phyloP scores from a whole-genome alignment of 2,113 vertebrate species.

The Emberiza fucata region DNA sequence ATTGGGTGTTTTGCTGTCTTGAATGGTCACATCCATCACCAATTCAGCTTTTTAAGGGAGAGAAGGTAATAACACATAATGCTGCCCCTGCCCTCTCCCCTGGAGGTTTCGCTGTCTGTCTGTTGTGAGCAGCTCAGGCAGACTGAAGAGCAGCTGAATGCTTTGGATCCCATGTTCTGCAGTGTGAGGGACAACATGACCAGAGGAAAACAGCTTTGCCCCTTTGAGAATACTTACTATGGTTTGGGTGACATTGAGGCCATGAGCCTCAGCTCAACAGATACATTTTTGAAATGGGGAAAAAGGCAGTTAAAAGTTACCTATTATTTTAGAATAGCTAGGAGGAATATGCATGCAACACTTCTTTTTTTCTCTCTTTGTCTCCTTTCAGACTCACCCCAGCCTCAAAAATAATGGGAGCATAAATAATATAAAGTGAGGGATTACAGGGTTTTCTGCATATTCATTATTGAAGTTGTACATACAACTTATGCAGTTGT shows the following conservation, averaged over 20 bases:
- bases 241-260: neutral
- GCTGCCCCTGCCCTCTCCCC: neutral
- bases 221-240: neutral
- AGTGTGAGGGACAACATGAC: fast-evolving
- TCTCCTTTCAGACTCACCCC: neutral
- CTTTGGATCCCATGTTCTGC: neutral
- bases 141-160: neutral
- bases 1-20: neutral
- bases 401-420: neutral
- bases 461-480: neutral
- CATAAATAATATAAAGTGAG: neutral
- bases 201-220: fast-evolving
- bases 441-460: neutral
- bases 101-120: neutral
- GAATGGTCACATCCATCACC: neutral
- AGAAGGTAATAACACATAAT: neutral
- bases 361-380: neutral
- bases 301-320: neutral
- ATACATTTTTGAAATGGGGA: neutral
- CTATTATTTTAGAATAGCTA: neutral
- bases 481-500: neutral
- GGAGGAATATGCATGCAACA: neutral
- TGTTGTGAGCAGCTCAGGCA: neutral
- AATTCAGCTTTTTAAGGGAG: neutral
- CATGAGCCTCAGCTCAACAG: neutral